phyloP scores from a whole-genome alignment of 1,140 invertebrate genomes.

The Planococcus citri region DNA sequence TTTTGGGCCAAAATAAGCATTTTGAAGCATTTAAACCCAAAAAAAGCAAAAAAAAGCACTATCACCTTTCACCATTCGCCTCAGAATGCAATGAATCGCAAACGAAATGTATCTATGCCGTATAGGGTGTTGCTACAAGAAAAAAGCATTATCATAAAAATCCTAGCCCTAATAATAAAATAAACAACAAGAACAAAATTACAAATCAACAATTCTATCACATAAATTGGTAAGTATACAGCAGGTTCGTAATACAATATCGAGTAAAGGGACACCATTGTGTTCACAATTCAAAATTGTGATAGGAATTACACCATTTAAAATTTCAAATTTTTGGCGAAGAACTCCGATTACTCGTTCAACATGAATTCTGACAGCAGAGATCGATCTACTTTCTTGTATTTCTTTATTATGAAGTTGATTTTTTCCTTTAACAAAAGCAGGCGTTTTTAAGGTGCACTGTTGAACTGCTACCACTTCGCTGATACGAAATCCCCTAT shows the following conservation, averaged over 20 bases:
- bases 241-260: background rate
- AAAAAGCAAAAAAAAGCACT: too few relatives aligned
- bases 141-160: background rate
- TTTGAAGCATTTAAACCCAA: too few relatives aligned
- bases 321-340: constrained; percentile 18
- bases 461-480: constrained; percentile 1
- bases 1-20: too few relatives aligned
- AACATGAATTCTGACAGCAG: constrained; percentile 28
- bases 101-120: too few relatives aligned
- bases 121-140: too few relatives aligned
- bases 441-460: background rate
- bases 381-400: constrained; percentile 24
- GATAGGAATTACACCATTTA: constrained; percentile 5
- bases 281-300: constrained; percentile 4
- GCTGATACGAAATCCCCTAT: background rate
- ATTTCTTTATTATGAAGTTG: constrained; percentile 24
- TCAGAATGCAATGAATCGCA: too few relatives aligned
- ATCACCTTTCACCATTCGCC: too few relatives aligned
- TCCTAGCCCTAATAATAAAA: background rate
- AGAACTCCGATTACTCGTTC: constrained; percentile 27
- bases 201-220: background rate
- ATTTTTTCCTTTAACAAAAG: background rate
- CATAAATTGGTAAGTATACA: constrained; percentile 12
- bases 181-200: background rate
- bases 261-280: background rate